Base-by-base conservation (phyloP, 1,140 invertebrate species). In the Tetramorium parvispinum region DNA sequence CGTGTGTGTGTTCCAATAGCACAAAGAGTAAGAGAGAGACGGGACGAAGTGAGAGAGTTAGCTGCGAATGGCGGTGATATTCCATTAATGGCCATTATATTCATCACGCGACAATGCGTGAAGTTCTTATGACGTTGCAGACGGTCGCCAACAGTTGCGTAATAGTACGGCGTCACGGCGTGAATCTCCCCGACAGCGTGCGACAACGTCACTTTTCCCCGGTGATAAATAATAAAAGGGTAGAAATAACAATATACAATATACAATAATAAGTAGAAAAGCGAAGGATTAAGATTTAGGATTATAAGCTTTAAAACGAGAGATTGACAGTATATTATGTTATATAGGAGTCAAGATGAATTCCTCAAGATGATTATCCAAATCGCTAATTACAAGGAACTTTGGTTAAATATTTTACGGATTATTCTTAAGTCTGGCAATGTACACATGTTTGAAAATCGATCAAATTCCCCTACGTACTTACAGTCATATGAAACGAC, bases 61-160 rank as follows among this genome's bases (percentile, higher is more conserved):
- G 85, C 85, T 89, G 90, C 81, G 57, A 89, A 71, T 88, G 87
- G 86, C 75, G 59, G 75, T 93, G 92, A 91, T 93, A 91, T 89
- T 92, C 89, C 86, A 94, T 93, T 93, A 93, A 89, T 85, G 59
- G 85, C 85, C 85, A 91, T 93, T 94, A 93, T 93, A 94, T 94
- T 94, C 93, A 94, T 94, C 92, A 85, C n/a, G 63, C 24, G 73
- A 87, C 71, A 55, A 91, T 88, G 78, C 87, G 85, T 82, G 79
- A 81, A 46, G 37, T 85, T 86, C 89, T 88, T 78, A 75, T 71
- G 21, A 46, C 51, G 2, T 40, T 49, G 68, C 77, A 70, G 63
- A 55, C 77, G 77, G 63, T 70, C 63, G 46, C 61, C 18, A 68
- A 70, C 63, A 40, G 77, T 79, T 37, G 46, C 27, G 63, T 81